Conservation (phyloP, 1,140 invertebrate species). For the Drosophila azteca region DNA sequence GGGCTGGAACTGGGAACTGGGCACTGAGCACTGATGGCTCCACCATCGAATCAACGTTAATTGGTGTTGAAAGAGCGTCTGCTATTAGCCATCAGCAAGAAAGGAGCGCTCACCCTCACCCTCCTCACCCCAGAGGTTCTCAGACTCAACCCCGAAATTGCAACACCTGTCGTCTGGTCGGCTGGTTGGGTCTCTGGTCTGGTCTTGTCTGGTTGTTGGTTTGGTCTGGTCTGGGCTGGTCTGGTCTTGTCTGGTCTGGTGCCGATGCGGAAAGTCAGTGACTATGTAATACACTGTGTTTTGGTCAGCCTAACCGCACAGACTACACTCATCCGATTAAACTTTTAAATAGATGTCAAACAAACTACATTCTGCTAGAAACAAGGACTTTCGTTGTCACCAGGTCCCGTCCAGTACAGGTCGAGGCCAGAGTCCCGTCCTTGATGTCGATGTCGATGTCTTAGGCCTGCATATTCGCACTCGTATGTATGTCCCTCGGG, state of each 20-base stretch:
- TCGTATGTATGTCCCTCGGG: slow-evolving; percentile 17
- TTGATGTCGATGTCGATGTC: slow-evolving; percentile 53
- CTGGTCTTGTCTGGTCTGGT: slow-evolving; percentile 20
- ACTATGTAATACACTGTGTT: slow-evolving; percentile 80
- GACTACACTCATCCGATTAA: slow-evolving; percentile 82
- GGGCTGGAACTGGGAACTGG: background rate
- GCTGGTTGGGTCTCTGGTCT: slow-evolving; percentile 3
- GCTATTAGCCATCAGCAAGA: slow-evolving; percentile 10
- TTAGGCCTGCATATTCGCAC: slow-evolving; percentile 56
- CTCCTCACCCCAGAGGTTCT: slow-evolving; percentile 7
- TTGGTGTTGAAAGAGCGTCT: slow-evolving; percentile 48
- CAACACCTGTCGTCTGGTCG: slow-evolving; percentile 61
- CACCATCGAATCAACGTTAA: slow-evolving; percentile 43
- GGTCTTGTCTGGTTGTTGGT: slow-evolving; percentile 2
- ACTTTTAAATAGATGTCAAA: slow-evolving; percentile 83
- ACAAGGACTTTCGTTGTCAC: slow-evolving; percentile 72
- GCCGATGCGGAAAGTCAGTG: slow-evolving; percentile 72
- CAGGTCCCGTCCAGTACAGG: slow-evolving; percentile 27
- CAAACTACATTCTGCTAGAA: slow-evolving; percentile 77
- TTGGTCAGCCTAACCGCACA: slow-evolving; percentile 79
- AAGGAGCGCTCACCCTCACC: slow-evolving; percentile 3
- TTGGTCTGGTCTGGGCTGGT: slow-evolving; percentile 16
- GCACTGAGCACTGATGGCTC: background rate
- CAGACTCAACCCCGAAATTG: slow-evolving; percentile 30
- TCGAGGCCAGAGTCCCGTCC: background rate